Percentiles rank a stretch among this genome's conserved stretches.
These are phyloP conservation scores for Crocodylus rhombifer DNA, from an alignment of 2,797 vertebrate genomes.

Conservation along the genomic window DNA sequence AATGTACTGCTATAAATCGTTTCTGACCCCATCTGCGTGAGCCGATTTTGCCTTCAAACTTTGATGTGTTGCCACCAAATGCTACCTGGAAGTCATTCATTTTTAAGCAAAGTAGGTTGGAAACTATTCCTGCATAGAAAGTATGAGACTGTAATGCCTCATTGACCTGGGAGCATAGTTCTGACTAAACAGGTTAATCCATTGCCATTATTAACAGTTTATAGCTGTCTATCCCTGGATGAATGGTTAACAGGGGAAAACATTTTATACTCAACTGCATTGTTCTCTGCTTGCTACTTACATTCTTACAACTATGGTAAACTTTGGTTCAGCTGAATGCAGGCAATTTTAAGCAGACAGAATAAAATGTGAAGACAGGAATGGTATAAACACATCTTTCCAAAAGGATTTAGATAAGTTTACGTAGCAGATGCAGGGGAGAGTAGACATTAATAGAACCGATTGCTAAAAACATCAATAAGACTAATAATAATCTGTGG, in stretches of 20 bases:
- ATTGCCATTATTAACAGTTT: slow-evolving; percentile 46
- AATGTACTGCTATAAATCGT: not conserved
- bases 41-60: not conserved
- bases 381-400: slow-evolving; percentile 9
- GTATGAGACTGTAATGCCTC: not conserved
- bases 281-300: slow-evolving; percentile 35
- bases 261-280: slow-evolving; percentile 1
- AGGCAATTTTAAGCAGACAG: not conserved
- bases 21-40: not conserved
- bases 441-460: slow-evolving; percentile 4
- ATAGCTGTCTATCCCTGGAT: slow-evolving; percentile 18
- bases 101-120: not conserved
- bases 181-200: slow-evolving; percentile 9
- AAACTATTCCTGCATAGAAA: slow-evolving; percentile 2
- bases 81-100: not conserved
- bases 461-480: not conserved
- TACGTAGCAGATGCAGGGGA: not conserved
- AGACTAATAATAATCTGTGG: not conserved
- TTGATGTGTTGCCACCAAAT: not conserved
- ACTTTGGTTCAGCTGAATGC: slow-evolving; percentile 11
- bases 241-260: slow-evolving; percentile 46
- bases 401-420: not conserved
- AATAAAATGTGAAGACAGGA: slow-evolving; percentile 15
- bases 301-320: not conserved
- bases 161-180: slow-evolving; percentile 5